A percentile compares a stretch with the other conserved stretches of the same genome.
phyloP scores from a whole-genome alignment of 1,140 invertebrate genomes.

The Thereuonema tuberculata region DNA sequence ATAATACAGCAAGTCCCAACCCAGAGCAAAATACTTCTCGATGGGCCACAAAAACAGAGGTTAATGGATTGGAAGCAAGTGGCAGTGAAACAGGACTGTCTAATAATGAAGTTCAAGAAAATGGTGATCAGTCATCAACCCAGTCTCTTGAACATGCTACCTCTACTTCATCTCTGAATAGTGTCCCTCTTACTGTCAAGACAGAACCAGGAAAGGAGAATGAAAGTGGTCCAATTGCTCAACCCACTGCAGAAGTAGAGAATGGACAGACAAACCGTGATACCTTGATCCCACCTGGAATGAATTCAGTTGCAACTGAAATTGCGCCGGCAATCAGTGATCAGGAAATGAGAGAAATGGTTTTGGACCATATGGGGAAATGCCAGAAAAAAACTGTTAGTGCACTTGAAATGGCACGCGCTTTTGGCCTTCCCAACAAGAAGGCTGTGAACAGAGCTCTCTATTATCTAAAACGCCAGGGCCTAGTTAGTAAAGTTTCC shows the following conservation, averaged over 20 bases:
- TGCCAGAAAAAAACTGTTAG: conserved; percentile 15
- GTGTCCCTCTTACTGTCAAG: neutral
- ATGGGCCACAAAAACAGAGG: neutral
- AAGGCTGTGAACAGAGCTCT: conserved; percentile 24
- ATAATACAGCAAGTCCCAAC: too few species aligned
- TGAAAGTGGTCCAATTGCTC: neutral
- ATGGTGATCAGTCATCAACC: neutral
- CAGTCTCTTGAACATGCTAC: neutral
- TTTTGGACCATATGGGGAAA: conserved; percentile 5
- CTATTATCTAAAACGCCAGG: conserved; percentile 22
- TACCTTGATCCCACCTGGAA: too few species aligned
- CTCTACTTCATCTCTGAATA: conserved; percentile 3
- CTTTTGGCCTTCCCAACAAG: conserved; percentile 20
- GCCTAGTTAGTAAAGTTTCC: conserved; percentile 19
- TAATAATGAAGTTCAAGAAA: neutral
- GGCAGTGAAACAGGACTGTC: neutral
- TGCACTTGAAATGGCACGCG: conserved; percentile 22
- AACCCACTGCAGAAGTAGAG: neutral
- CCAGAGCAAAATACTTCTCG: too few species aligned
- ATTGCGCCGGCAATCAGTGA: neutral
- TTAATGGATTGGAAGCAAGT: neutral
- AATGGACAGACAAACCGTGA: neutral
- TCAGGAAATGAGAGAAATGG: conserved; percentile 9
- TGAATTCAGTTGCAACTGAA: neutral
- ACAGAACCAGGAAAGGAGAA: neutral